Percentiles rank a stretch among this genome's conserved stretches.
Conservation (phyloP, 2,113 vertebrate genomes). For the Gymnogyps californianus region DNA sequence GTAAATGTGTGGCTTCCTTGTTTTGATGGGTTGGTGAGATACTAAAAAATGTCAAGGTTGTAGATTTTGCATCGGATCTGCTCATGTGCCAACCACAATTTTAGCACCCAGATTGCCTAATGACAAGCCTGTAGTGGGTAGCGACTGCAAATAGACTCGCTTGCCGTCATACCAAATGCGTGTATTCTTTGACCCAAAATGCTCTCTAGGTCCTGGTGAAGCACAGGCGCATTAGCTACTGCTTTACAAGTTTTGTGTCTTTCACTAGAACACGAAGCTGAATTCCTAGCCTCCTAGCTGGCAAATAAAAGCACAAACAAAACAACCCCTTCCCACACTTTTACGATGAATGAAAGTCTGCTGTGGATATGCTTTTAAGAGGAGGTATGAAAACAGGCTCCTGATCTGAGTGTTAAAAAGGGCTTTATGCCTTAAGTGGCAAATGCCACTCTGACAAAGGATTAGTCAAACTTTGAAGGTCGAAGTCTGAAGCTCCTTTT, state of each 20-base stretch:
- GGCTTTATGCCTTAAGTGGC: constrained; percentile 12
- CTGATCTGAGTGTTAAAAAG: not conserved
- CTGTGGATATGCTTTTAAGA: not conserved
- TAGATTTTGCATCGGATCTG: not conserved
- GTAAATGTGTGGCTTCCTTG: not conserved
- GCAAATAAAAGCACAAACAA: not conserved
- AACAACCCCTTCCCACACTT: constrained; percentile 18
- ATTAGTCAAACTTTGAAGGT: constrained; percentile 45
- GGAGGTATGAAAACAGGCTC: constrained; percentile 5
- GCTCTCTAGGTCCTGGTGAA: not conserved
- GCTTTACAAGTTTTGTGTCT: not conserved
- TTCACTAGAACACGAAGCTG: not conserved
- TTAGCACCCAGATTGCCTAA: not conserved
- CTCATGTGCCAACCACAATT: not conserved
- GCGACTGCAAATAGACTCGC: not conserved
- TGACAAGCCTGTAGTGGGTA: not conserved
- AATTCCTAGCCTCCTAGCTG: not conserved
- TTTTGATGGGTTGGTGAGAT: not conserved
- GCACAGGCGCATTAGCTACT: not conserved
- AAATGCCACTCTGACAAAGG: constrained; percentile 39
- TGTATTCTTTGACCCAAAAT: not conserved
- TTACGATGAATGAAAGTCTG: not conserved
- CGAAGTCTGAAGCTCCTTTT: constrained; percentile 20
- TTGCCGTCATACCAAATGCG: not conserved
- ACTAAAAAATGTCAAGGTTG: not conserved